Evolutionary conservation across 2,113 vertebrate species (phyloP).

Genomic region (Terrapene triunguis): DNA sequence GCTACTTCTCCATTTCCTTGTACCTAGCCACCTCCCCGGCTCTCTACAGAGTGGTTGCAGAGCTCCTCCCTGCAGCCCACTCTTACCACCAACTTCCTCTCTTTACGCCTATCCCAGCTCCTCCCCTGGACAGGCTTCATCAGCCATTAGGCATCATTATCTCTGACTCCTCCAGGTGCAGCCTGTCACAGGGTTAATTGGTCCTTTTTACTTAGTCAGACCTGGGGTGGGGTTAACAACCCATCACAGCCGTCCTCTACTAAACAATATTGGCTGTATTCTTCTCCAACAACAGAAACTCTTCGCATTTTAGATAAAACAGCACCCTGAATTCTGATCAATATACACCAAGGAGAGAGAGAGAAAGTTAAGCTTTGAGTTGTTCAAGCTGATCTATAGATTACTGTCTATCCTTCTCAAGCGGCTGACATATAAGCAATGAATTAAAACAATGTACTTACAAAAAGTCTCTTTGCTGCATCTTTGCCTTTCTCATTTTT

Average conservation of each 20-base stretch:
- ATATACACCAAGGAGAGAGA: background rate
- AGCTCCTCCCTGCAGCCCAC: background rate
- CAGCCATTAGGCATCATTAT: background rate
- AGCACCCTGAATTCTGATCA: background rate
- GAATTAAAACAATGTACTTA: background rate
- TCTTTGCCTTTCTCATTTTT: background rate
- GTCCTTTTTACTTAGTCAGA: background rate
- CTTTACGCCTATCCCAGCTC: background rate
- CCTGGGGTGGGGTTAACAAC: background rate
- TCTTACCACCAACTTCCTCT: background rate
- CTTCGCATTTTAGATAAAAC: slow-evolving; percentile 21
- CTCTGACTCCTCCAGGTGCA: background rate
- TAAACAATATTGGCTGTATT: background rate
- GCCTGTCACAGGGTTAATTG: background rate
- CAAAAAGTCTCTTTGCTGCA: background rate
- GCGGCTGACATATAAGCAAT: background rate
- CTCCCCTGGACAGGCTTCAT: background rate
- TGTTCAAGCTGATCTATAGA: background rate
- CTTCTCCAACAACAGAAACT: background rate
- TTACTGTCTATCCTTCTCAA: background rate
- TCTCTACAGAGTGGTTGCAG: background rate
- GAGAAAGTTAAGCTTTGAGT: background rate
- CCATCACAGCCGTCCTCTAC: background rate
- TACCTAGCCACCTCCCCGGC: background rate
- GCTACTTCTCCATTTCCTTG: background rate